Conservation (phyloP, 2,797 vertebrate species). For the Anniella stebbinsi region DNA sequence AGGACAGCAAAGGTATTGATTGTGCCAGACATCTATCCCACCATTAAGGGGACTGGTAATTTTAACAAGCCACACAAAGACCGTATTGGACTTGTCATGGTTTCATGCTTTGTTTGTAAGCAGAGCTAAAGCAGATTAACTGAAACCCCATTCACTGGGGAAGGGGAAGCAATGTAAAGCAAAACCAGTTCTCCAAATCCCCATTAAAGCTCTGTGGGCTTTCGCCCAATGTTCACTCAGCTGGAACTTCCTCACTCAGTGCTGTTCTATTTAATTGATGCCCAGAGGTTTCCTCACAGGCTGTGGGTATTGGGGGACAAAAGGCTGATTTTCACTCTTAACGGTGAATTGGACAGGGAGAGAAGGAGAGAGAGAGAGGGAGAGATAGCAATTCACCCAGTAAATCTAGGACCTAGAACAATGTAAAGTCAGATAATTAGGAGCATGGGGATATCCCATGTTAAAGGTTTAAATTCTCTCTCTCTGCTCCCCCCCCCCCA, state of each 20-base stretch:
- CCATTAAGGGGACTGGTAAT: slow-evolving; percentile 37
- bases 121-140: slow-evolving; percentile 51
- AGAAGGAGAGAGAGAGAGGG: background rate
- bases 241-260: slow-evolving; percentile 15
- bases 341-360: background rate
- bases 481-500: background rate
- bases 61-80: slow-evolving; percentile 38
- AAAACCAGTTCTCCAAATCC: slow-evolving; percentile 35
- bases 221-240: slow-evolving; percentile 1
- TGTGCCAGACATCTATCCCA: slow-evolving; percentile 39
- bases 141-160: background rate
- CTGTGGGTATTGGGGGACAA: slow-evolving; percentile 5
- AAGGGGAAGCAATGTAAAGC: background rate
- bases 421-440: slow-evolving; percentile 12
- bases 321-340: background rate
- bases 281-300: background rate
- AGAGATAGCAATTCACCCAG: background rate
- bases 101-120: slow-evolving; percentile 45
- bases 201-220: slow-evolving; percentile 28
- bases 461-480: slow-evolving; percentile 9
- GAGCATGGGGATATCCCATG: background rate
- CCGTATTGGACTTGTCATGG: slow-evolving; percentile 42
- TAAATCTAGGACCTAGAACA: background rate
- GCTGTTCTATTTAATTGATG: slow-evolving; percentile 23
- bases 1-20: slow-evolving; percentile 53